Evolutionary conservation across 2,113 vertebrate species (phyloP).

Genomic region (Furnarius figulus): DNA sequence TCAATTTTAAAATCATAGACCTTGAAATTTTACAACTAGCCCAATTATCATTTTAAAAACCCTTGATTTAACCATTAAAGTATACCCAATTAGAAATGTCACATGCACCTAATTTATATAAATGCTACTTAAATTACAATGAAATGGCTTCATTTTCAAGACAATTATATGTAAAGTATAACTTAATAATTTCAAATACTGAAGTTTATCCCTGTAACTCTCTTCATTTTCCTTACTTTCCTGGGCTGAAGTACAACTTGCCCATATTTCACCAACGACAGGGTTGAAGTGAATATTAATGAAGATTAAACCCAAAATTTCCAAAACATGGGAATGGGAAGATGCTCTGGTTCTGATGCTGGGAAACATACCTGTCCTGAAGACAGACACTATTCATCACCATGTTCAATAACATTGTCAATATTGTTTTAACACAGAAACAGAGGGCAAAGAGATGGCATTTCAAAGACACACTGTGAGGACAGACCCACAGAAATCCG

Average conservation of each 20-base stretch:
- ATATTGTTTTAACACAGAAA: background rate
- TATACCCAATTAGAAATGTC: constrained; percentile 43
- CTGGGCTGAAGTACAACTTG: background rate
- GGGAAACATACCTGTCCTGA: background rate
- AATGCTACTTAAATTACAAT: constrained; percentile 24
- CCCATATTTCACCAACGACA: background rate
- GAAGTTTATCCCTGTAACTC: background rate
- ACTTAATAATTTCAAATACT: background rate
- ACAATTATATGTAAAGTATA: background rate
- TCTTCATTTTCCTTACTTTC: background rate
- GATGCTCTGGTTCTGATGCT: background rate
- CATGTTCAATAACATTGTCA: background rate
- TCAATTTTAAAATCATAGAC: constrained; percentile 53
- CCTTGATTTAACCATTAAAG: constrained; percentile 41
- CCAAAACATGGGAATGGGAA: background rate
- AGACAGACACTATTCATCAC: background rate
- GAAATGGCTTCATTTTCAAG: background rate
- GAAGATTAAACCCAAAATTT: background rate
- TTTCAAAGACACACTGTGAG: background rate
- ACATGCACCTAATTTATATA: constrained; percentile 28
- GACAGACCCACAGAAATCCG: background rate
- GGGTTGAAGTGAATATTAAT: background rate
- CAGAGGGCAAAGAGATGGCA: background rate
- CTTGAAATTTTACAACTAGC: constrained; percentile 57
- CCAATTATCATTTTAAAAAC: constrained; percentile 46